Conservation (phyloP, 2,888 invertebrate genomes). For the Cacoxenus indagator region DNA sequence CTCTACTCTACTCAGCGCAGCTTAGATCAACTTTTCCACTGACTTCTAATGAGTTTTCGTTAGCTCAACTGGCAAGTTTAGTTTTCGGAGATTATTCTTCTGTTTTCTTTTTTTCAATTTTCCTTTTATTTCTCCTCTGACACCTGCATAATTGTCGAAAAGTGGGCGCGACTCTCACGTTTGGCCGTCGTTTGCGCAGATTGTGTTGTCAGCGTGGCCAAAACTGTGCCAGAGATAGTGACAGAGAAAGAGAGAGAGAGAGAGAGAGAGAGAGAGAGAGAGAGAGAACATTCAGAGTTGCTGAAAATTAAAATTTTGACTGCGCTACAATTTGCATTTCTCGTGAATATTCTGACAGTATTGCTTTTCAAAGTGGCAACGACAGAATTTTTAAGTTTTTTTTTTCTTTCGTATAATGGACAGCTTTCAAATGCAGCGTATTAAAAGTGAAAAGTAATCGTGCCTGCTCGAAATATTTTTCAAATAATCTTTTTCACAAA, state of each 20-base stretch:
- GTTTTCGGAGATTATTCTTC: conserved; percentile 20
- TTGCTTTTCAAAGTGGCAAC: not conserved
- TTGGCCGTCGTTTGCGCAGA: too few species aligned
- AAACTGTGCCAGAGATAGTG: too few species aligned
- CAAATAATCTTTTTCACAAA: too few species aligned
- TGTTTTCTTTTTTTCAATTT: conserved; percentile 7
- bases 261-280: too few species aligned
- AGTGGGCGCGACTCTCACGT: too few species aligned
- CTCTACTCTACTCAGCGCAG: conserved; percentile 17
- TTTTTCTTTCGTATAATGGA: not conserved
- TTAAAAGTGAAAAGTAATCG: too few species aligned
- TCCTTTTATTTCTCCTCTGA: conserved; percentile 20
- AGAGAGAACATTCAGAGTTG: too few species aligned
- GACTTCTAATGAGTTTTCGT: conserved; percentile 22
- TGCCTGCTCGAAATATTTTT: too few species aligned
- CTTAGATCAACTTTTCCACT: conserved; percentile 25
- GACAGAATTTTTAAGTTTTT: not conserved
- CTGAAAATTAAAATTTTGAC: conserved; percentile 8
- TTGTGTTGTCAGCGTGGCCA: too few species aligned
- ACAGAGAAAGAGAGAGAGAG: too few species aligned
- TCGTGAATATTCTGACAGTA: not conserved
- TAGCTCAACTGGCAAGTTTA: conserved; percentile 12
- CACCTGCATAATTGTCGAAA: conserved; percentile 21
- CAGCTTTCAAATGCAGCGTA: not conserved
- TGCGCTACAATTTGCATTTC: conserved; percentile 13